phyloP scores from a whole-genome alignment of 2,888 invertebrate genomes.

The Agonopterix arenella region DNA sequence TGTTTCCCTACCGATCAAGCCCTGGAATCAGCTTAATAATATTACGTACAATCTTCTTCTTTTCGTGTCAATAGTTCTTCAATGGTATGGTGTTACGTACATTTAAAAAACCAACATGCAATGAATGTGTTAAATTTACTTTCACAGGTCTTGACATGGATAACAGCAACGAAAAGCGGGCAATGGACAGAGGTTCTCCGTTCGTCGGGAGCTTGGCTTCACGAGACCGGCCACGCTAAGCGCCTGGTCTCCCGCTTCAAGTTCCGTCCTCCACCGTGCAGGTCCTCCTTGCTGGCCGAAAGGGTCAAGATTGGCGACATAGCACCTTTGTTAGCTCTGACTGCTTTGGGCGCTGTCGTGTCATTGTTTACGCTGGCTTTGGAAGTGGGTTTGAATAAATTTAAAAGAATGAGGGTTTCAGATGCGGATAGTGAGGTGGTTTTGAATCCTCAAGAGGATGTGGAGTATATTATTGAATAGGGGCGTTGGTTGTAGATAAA shows the following conservation, averaged over 20 bases:
- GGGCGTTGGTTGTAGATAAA: too few relatives aligned
- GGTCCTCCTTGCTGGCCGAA: conserved; percentile 51
- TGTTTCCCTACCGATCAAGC: not conserved
- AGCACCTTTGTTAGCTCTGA: conserved; percentile 33
- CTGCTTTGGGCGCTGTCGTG: conserved; percentile 28
- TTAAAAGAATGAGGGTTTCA: not conserved
- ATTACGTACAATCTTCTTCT: not conserved
- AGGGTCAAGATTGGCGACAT: conserved; percentile 52
- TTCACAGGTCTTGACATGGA: conserved; percentile 30
- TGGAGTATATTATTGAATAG: not conserved
- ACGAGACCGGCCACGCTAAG: conserved; percentile 44
- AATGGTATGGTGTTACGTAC: too few relatives aligned
- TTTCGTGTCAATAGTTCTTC: too few relatives aligned
- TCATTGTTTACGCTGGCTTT: conserved; percentile 17
- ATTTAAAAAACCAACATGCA: not conserved
- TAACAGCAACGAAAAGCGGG: conserved; percentile 36
- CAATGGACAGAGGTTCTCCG: conserved; percentile 44
- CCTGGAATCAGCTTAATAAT: not conserved
- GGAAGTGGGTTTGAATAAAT: not conserved
- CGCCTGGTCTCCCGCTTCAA: conserved; percentile 33
- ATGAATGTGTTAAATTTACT: not conserved
- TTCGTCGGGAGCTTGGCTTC: conserved; percentile 39
- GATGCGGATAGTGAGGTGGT: not conserved
- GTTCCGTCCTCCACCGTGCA: conserved; percentile 42
- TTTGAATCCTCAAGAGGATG: not conserved